Evolutionary conservation across 2,797 vertebrate species (phyloP), one percentile per base, ranked within the genome.

Genomic region (Melanotaenia nigrans): DNA sequence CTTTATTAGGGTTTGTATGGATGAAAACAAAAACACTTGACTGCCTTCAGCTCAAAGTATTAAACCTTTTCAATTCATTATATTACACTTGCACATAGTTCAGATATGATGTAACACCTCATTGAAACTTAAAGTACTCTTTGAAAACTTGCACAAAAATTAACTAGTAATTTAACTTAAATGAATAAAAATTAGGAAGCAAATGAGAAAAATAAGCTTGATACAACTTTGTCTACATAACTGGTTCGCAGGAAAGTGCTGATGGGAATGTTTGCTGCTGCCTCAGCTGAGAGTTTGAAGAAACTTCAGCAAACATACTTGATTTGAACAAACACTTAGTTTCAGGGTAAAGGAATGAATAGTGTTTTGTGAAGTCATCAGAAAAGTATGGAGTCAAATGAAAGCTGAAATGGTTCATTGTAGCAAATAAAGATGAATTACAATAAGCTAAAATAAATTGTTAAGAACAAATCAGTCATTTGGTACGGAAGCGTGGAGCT

Each of bases 301-400:
- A 45, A 7, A 45, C 42, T 36, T 20, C 25, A 18, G 55, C 54
- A 72, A 80, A 66, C 62, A 72, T 7, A 59, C 61, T 65, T 59
- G 3, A 30, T 40, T 49, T 49, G 56, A 65, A 36, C 55, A 81
- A 77, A 85, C 53, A 68, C 73, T 82, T 56, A 54, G n/a, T 42
- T 68, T 16, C 57, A 63, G 18, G 32, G 25, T 51, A 75, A 40
- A 18, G 66, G 67, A 73, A 73, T 51, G 49, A 66, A 36, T 57
- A 42, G 38, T 6, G 51, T 2, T 63, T 71, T 35, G 25, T 35
- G 1, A 60, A 57, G 55, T 22, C 64, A 64, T 57, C 38, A 49
- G 24, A 77, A 30, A 61, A 54, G 33, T 51, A 4, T 54, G 11
- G n/a, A 68, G 40, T 33, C 30, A 18, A 56, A 60, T 14, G 1